These are phyloP conservation scores for Trogon melanurus DNA, from an alignment of 2,113 vertebrate genomes.

Conservation along the genomic window DNA sequence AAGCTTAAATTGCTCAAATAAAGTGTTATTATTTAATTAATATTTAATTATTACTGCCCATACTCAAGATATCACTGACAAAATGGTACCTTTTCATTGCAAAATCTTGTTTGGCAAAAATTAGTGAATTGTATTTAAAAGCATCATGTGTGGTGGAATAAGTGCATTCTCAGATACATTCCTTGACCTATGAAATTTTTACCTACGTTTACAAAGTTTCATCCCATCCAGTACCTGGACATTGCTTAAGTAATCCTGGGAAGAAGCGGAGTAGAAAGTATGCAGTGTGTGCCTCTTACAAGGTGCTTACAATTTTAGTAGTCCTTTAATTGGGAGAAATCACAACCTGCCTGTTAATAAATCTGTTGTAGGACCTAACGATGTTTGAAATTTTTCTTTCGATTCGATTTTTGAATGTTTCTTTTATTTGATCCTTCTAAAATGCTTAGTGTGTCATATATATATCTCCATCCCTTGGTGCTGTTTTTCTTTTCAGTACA, in stretches of 20 bases:
- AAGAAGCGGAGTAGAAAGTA: neutral
- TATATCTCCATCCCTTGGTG: neutral
- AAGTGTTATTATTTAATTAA: accelerated
- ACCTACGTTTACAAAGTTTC: neutral
- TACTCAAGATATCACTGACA: neutral
- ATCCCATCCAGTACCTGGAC: neutral
- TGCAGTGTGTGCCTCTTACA: neutral
- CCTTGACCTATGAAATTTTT: neutral
- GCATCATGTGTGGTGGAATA: accelerated
- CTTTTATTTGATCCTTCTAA: neutral
- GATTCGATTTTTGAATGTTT: too few relatives aligned
- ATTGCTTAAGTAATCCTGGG: neutral
- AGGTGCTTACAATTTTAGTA: neutral
- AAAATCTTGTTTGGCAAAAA: neutral
- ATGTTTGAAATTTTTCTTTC: too few relatives aligned
- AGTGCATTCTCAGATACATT: neutral
- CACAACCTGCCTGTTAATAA: neutral
- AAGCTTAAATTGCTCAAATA: neutral
- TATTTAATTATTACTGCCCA: neutral
- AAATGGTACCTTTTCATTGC: neutral
- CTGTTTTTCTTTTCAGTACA: neutral
- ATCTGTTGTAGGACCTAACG: neutral
- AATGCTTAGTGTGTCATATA: neutral
- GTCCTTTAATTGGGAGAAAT: neutral
- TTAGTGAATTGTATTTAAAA: neutral